Conservation (phyloP, 2,888 invertebrate genomes). For the Dasysyrphus tricinctus region DNA sequence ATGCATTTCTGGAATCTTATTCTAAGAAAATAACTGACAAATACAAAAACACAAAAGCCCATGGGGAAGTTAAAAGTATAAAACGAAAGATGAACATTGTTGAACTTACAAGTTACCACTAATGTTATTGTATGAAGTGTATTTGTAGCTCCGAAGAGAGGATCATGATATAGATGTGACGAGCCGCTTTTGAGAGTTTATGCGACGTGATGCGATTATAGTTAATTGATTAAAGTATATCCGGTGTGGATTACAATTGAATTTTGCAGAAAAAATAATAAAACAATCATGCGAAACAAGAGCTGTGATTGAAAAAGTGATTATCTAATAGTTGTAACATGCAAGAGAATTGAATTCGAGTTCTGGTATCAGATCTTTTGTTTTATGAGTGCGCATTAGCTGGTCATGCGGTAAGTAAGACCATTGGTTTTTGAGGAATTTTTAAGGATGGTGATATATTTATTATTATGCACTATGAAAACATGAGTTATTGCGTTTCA, state of each 20-base stretch:
- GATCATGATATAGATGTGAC: not conserved
- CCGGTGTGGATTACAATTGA: slow-evolving; percentile 64
- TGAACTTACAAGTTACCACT: slow-evolving; percentile 15
- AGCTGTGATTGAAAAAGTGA: not conserved
- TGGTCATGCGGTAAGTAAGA: not conserved
- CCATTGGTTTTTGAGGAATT: not conserved
- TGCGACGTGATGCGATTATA: slow-evolving; percentile 40
- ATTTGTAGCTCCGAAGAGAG: not conserved
- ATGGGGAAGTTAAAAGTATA: not conserved
- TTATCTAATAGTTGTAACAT: not conserved
- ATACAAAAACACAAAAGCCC: not conserved
- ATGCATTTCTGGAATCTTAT: slow-evolving; percentile 34
- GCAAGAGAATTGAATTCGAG: not conserved
- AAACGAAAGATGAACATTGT: slow-evolving; percentile 20
- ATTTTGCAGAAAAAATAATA: slow-evolving; percentile 8
- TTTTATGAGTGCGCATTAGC: slow-evolving; percentile 27
- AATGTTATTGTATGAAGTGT: slow-evolving; percentile 33
- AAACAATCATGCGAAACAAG: slow-evolving; percentile 8
- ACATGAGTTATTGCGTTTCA: no score
- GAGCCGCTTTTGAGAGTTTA: slow-evolving; percentile 1
- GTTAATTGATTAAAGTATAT: slow-evolving; percentile 68
- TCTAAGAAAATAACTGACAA: not conserved
- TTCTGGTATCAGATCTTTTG: slow-evolving; percentile 56
- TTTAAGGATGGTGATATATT: not conserved
- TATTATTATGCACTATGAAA: no score